A percentile compares a stretch with the other conserved stretches of the same genome.
Evolutionary conservation across 2,113 vertebrate species (phyloP).

Genomic region (Alligator sinensis): DNA sequence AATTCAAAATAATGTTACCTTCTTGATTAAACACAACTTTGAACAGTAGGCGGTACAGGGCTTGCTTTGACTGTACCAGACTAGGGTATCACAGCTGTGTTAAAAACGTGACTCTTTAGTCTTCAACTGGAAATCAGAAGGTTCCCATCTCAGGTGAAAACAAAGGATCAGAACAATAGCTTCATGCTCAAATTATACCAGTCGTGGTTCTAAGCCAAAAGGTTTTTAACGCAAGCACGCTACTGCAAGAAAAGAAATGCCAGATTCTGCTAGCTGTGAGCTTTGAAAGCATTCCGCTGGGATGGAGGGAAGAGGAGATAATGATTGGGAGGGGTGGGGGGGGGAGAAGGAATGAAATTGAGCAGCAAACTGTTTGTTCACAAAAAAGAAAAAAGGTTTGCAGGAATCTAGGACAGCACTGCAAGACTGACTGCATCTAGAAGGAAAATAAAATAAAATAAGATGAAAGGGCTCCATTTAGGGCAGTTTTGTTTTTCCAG

Average conservation of each 20-base stretch:
- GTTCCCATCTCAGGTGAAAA: not conserved
- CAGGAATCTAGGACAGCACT: not conserved
- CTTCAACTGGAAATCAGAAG: not conserved
- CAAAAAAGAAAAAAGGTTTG: not conserved
- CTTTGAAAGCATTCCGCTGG: not conserved
- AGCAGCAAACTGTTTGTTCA: not conserved
- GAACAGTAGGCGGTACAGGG: not conserved
- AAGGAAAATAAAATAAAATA: not conserved
- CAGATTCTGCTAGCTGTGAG: not conserved
- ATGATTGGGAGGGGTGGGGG: too few species aligned
- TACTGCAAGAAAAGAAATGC: not conserved
- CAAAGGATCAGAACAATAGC: not conserved
- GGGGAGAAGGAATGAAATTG: not conserved
- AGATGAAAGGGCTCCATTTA: accelerated
- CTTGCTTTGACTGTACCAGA: not conserved
- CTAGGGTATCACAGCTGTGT: not conserved
- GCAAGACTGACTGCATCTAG: not conserved
- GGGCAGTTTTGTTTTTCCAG: not conserved
- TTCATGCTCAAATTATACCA: not conserved
- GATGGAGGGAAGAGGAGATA: not conserved
- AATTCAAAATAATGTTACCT: not conserved
- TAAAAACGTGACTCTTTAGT: not conserved
- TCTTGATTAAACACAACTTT: not conserved
- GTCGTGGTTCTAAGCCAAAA: not conserved
- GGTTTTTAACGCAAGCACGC: not conserved